Percentiles rank a stretch among this genome's conserved stretches.
Conservation (phyloP, 2,113 vertebrate species). For the Taurulus bubalis region DNA sequence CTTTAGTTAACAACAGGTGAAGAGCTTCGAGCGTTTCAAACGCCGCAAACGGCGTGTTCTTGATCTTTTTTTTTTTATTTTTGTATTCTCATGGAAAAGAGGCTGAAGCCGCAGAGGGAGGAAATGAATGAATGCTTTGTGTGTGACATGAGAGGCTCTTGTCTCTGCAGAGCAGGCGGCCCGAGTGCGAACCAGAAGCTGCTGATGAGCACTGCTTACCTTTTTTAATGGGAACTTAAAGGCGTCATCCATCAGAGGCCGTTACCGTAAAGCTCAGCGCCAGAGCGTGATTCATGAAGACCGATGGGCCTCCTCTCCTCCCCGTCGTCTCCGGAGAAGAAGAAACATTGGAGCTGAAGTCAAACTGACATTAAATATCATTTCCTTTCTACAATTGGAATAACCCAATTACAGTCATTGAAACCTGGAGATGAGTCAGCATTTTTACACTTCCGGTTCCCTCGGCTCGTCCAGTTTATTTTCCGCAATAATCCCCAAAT, state of each 20-base stretch:
- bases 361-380: neutral
- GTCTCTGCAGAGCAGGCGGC: slow-evolving; percentile 24
- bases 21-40: slow-evolving; percentile 36
- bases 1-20: slow-evolving; percentile 41
- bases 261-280: slow-evolving; percentile 43
- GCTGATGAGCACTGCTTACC: slow-evolving; percentile 56
- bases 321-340: neutral
- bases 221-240: slow-evolving; percentile 67
- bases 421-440: too few relatives aligned
- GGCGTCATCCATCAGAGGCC: slow-evolving; percentile 62
- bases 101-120: neutral
- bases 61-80: neutral
- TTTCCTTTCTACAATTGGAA: neutral
- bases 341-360: neutral
- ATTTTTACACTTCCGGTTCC: too few relatives aligned
- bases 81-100: neutral
- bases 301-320: slow-evolving; percentile 24
- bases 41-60: neutral
- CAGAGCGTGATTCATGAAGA: slow-evolving; percentile 49
- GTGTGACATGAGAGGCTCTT: slow-evolving; percentile 10
- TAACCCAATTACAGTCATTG: too few relatives aligned
- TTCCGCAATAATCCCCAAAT: too few relatives aligned
- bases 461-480: too few relatives aligned
- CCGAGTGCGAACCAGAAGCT: slow-evolving; percentile 40
- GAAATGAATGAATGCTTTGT: neutral